Percentiles rank a stretch among this genome's conserved stretches.
These are phyloP conservation scores for Mohoua ochrocephala DNA, from an alignment of 2,113 vertebrate species.

Conservation along the genomic window DNA sequence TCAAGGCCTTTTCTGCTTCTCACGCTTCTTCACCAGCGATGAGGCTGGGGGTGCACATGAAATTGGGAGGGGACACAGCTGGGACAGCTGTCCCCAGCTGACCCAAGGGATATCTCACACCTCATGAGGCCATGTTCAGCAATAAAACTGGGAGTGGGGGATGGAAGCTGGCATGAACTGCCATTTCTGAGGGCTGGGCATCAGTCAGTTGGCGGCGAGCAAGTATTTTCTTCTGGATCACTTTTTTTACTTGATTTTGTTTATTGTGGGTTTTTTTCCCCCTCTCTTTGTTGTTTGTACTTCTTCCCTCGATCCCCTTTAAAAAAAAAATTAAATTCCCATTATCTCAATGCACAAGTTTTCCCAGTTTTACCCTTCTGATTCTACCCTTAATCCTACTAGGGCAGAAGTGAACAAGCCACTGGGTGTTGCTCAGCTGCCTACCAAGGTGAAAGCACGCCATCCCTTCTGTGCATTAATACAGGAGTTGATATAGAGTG, in stretches of 20 bases:
- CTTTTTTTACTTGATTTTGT: background rate
- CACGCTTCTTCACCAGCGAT: rapidly evolving
- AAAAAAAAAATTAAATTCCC: background rate
- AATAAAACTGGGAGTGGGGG: background rate
- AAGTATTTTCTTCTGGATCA: background rate
- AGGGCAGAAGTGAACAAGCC: background rate
- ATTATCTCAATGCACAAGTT: background rate
- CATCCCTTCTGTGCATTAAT: background rate
- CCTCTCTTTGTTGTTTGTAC: background rate
- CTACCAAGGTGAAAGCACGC: background rate
- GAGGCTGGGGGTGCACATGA: background rate
- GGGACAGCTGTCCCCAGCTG: background rate
- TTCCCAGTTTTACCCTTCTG: background rate
- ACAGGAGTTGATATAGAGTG: background rate
- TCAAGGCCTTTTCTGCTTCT: background rate
- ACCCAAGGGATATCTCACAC: background rate
- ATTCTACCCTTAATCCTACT: background rate
- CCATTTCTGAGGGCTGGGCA: background rate
- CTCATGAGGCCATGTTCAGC: background rate
- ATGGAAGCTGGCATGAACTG: background rate
- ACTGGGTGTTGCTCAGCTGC: background rate
- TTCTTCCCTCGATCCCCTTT: rapidly evolving
- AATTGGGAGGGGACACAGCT: background rate
- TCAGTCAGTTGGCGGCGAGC: background rate
- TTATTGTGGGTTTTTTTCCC: rapidly evolving